Percentiles rank a stretch among this genome's conserved stretches.
These are phyloP conservation scores for Brevimyrus niger DNA, from an alignment of 2,113 vertebrate genomes.

Conservation along the genomic window DNA sequence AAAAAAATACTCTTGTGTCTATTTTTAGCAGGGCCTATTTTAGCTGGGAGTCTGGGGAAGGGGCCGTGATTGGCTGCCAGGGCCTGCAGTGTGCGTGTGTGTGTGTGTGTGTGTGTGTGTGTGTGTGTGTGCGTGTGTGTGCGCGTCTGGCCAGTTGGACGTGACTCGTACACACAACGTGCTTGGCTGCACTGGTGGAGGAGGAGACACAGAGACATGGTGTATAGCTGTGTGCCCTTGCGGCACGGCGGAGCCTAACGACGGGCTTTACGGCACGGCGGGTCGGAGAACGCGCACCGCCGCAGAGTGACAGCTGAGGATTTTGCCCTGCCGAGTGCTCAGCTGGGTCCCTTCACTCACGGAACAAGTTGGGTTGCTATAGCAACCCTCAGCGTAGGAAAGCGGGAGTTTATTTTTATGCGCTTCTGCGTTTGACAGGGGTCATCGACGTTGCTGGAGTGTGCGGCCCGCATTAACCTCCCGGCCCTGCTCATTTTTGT, in stretches of 20 bases:
- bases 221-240: background rate
- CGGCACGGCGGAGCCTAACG: background rate
- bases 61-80: constrained; percentile 24
- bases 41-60: background rate
- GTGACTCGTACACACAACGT: background rate
- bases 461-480: constrained; percentile 28
- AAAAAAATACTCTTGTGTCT: constrained; percentile 46
- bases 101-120: background rate
- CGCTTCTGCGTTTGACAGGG: constrained; percentile 37
- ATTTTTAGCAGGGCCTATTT: constrained; percentile 61
- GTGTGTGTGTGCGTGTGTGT: background rate
- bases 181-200: background rate
- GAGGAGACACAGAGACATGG: background rate
- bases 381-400: constrained; percentile 54
- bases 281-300: background rate
- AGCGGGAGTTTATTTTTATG: constrained; percentile 60
- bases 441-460: constrained; percentile 48
- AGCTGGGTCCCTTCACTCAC: constrained; percentile 50
- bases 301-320: background rate
- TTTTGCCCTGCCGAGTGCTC: constrained; percentile 33
- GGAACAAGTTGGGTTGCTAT: constrained; percentile 60
- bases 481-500: background rate
- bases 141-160: background rate
- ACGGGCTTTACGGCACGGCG: background rate
- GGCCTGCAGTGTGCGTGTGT: constrained; percentile 13